Base-by-base conservation (phyloP, 2,113 vertebrate species). In the Merops nubicus region DNA sequence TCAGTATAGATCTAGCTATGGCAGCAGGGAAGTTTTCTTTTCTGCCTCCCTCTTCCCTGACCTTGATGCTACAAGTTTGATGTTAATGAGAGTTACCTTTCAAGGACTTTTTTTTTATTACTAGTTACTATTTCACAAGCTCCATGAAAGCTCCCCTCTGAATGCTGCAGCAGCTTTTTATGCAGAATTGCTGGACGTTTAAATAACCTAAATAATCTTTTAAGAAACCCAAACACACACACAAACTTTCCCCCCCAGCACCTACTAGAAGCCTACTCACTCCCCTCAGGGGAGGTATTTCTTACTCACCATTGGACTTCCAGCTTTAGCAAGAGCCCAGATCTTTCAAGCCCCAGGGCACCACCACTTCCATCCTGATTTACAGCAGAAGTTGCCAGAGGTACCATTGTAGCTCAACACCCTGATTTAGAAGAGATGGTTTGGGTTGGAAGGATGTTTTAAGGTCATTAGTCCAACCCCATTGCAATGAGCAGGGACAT, bases 341-440 rank as follows among this genome's bases (percentile, higher is more conserved):
- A 5, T 28, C 54, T 77, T 34, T 26, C 14, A 57, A 50, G 9
- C 45, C 59, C 34, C 6, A 8, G 47, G 77, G 57, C 70, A 79
- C 22, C 70, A 79, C 22, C 22, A 12, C 11, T 65, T 62, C 73
- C 40, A 20, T 9, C 36, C 25, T 15, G 8, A n/a, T 14, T 64
- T 31, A 6, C 53, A 34, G 7, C 0, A 5, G 70, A 65, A 51
- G 16, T 4, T 79, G 8, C 53, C 65, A 89, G 26, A 9, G 1
- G 3, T 2, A 8, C 20, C 8, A 1, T 5, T 33, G 8, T 9
- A 59, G 38, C 23, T 14, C 11, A 50, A 50, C 29, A 42, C 3
- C 18, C 11, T 1, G 1, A 9, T 19, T 73, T 26, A 56, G 19
- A 56, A n/a, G 20, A 31, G 12, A 9, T 20, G 31, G 54, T 20